Evolutionary conservation across 92 coral and sea anemone species (phyloP), one percentile per base, ranked within the genome.

Genomic region (Actinernus sp.): DNA sequence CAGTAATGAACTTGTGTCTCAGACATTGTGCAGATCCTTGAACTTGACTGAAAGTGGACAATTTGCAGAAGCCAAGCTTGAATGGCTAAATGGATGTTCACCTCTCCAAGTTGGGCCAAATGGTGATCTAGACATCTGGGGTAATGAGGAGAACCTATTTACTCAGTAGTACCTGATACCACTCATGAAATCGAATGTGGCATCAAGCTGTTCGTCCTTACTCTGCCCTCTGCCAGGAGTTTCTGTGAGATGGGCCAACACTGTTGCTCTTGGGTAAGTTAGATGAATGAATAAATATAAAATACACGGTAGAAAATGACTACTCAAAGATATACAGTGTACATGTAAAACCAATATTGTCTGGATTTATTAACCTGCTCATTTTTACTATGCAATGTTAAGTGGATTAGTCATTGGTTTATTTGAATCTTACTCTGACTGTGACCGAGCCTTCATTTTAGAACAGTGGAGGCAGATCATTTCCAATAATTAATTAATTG

Each of bases 181-280:
- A 13, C 55, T 74, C 34, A 74, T 74, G 49, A 61, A 39, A 44
- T 74, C 65, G 12, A 53, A 55, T 39, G 76, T 55, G 53, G 28
- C 82, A 12, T 58, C 73, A 16, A 31, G 46, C 41, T 74, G 73
- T 51, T 47, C 52, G 26, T 62, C 82, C 44, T 26, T 41, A 16
- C 16, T 53, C 62, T 74, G 82, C 52, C 82, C 64, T 22, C 34
- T 62, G 44, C 73, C 72, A 14, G 64, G 73, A 13, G 64, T 63
- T 39, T 55, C 57, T 46, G 18, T 76, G 20, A 38, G 75, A 54
- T 76, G 68, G 75, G 60, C 58, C 24, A 76, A 55, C 75, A 76
- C 83, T 31, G 61, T 65, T 27, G 75, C 83, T 24, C 83, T 65
- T 30, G 55, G 83, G 83, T 76, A 58, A 14, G 41, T 34, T 34